A percentile compares a stretch with the other conserved stretches of the same genome.
Conservation (phyloP, 2,113 vertebrate genomes). For the Urocolius indicus region DNA sequence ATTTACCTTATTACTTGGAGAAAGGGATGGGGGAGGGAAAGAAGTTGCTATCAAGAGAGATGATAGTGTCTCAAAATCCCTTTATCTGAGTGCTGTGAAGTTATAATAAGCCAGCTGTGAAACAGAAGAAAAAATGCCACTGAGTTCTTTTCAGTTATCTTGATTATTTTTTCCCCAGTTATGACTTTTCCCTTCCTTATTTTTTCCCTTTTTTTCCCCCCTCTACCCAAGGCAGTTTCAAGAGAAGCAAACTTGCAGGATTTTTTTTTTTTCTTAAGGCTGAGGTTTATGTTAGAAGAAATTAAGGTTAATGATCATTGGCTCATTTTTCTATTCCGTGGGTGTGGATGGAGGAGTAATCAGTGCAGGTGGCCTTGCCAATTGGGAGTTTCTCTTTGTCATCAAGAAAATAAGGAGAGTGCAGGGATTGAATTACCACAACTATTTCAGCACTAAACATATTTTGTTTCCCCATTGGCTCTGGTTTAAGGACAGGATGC, state of each 20-base stretch:
- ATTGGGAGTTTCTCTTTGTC: slow-evolving; percentile 84
- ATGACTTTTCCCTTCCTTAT: background rate
- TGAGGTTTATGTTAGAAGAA: slow-evolving; percentile 82
- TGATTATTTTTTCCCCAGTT: background rate
- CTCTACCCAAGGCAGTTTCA: slow-evolving; percentile 62
- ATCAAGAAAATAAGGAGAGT: slow-evolving; percentile 82
- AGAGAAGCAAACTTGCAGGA: slow-evolving; percentile 57
- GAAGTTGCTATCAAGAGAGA: slow-evolving; percentile 25
- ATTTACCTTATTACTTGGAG: slow-evolving; percentile 54
- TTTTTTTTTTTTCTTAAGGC: background rate
- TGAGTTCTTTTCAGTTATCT: slow-evolving; percentile 11
- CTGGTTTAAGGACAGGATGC: slow-evolving; percentile 81
- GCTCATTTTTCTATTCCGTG: slow-evolving; percentile 84
- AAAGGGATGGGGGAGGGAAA: background rate
- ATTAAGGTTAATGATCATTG: slow-evolving; percentile 84
- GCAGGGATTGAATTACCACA: slow-evolving; percentile 80
- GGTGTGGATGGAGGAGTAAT: slow-evolving; percentile 85
- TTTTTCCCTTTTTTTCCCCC: background rate
- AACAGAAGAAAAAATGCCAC: background rate
- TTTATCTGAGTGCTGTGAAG: slow-evolving; percentile 64
- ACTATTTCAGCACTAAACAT: slow-evolving; percentile 79
- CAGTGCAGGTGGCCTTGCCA: slow-evolving; percentile 85
- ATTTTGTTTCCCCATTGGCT: slow-evolving; percentile 79
- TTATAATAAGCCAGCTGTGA: slow-evolving; percentile 70
- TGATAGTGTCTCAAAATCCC: slow-evolving; percentile 44